phyloP scores from a whole-genome alignment of 2,113 vertebrate species.

The Phoxinus phoxinus region DNA sequence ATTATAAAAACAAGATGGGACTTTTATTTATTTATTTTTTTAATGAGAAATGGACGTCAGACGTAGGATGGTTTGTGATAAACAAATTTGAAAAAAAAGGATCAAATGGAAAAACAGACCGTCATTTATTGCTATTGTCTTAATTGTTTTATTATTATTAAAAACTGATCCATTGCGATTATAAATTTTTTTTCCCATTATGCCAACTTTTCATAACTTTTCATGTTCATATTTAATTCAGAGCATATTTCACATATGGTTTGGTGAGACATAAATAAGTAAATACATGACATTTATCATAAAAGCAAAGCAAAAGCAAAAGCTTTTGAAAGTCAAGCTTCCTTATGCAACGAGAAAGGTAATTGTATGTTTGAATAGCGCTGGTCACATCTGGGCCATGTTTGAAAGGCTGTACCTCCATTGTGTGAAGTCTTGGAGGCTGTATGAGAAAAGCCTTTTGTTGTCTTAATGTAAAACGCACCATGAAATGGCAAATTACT shows the following conservation, averaged over 20 bases:
- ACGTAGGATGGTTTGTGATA: not conserved
- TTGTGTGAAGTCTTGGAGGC: constrained; percentile 18
- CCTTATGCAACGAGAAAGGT: not conserved
- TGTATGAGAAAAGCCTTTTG: constrained; percentile 30
- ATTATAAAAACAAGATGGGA: not conserved
- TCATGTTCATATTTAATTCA: not conserved
- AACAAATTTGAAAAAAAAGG: not conserved
- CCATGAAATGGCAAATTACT: constrained; percentile 17
- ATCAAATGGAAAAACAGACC: not conserved
- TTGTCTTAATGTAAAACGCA: constrained; percentile 13
- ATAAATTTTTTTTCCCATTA: not conserved
- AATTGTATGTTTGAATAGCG: constrained; percentile 25
- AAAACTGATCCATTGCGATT: not conserved
- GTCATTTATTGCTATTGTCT: too few relatives aligned
- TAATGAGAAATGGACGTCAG: not conserved
- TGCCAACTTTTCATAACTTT: not conserved
- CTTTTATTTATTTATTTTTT: not conserved
- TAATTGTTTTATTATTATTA: not conserved
- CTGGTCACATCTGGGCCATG: not conserved
- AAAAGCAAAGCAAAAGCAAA: too few relatives aligned
- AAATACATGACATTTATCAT: not conserved
- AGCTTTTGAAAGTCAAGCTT: not conserved
- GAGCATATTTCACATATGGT: not conserved
- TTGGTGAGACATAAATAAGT: not conserved
- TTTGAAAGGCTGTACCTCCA: not conserved